Evolutionary conservation across 2,113 vertebrate genomes (phyloP), one percentile per base, ranked within the genome.

Genomic region (Brachyhypopomus occidentalis): DNA sequence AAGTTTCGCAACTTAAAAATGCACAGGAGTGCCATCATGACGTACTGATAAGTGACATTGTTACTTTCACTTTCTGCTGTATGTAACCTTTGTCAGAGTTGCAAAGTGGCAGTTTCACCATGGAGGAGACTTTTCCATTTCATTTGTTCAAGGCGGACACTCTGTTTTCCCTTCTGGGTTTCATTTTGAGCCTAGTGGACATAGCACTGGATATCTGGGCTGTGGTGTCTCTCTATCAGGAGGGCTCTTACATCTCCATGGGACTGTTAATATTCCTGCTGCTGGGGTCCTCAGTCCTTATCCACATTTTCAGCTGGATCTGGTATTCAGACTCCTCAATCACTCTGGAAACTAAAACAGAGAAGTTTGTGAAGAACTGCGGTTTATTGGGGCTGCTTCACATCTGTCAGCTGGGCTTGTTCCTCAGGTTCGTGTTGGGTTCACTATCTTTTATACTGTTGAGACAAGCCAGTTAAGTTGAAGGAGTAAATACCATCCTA

Each of bases 221-320:
- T 0, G 79, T 59, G 0, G 84, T 84, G 20, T 2, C 38, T 2
- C 89, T 94, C n/a, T 92, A 88, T 84, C 63, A 48, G 22, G 86
- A 91, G 0, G 4, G 25, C 22, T 81, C 12, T 0, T 90, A 88
- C 8, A 11, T 72, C 0, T 45, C 34, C n/a, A 85, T 93, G 1
- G 78, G 62, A 0, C 0, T 92, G 11, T 74, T 92, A 84, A 27
- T 92, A 4, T 55, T 89, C 0, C 72, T 92, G 0, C 87, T 93
- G 0, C 0, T 91, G 30, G 87, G 82, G 36, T 93, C 92, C 2
- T 93, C 92, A 0, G 23, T 86, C 0, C 85, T 92, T 0, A 75
- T 78, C 0, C 92, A 93, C 78, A 41, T 72, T 1, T 93, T 60
- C 89, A 93, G 92, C 86, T 92, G 88, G 89, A 66, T 91, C 1